Evolutionary conservation across 1,140 invertebrate species (phyloP).

Genomic region (Phocides pigmalion): DNA sequence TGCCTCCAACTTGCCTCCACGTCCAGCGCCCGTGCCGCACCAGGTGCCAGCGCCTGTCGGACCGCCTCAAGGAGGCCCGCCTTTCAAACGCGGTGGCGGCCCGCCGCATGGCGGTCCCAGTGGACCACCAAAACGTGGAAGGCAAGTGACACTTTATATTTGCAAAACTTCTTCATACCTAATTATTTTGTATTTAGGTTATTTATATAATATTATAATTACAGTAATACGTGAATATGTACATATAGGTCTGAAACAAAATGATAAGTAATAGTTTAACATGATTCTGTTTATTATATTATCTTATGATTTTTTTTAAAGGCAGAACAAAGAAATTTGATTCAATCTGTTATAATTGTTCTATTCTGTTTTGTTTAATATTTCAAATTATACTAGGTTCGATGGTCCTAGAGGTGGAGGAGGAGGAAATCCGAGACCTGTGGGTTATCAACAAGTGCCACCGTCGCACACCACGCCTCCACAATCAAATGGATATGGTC

Average conservation of each 20-base stretch:
- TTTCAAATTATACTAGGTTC: slow-evolving; percentile 48
- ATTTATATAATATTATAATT: too few relatives aligned
- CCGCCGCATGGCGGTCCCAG: slow-evolving; percentile 64
- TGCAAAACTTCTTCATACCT: too few relatives aligned
- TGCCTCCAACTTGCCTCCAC: slow-evolving; percentile 40
- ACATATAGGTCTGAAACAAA: too few relatives aligned
- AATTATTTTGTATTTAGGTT: too few relatives aligned
- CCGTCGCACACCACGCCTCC: slow-evolving; percentile 56
- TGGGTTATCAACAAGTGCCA: slow-evolving; percentile 53
- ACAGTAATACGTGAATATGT: too few relatives aligned
- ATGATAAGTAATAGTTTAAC: too few relatives aligned
- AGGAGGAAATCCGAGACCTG: slow-evolving; percentile 46
- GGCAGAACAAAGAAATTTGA: too few relatives aligned
- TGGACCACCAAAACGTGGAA: slow-evolving; percentile 71
- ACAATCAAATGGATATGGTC: slow-evolving; percentile 70
- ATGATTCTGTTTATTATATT: too few relatives aligned
- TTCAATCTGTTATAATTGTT: too few relatives aligned
- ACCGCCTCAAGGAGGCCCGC: slow-evolving; percentile 47
- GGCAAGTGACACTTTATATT: too few relatives aligned
- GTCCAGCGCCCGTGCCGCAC: slow-evolving; percentile 42
- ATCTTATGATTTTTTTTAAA: too few relatives aligned
- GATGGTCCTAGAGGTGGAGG: slow-evolving; percentile 63
- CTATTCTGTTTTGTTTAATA: neutral
- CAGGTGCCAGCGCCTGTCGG: slow-evolving; percentile 39
- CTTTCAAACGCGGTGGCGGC: slow-evolving; percentile 67